A percentile compares a stretch with the other conserved stretches of the same genome.
Conservation (phyloP, 2,797 vertebrate genomes). For the Sebastes melanostomus region DNA sequence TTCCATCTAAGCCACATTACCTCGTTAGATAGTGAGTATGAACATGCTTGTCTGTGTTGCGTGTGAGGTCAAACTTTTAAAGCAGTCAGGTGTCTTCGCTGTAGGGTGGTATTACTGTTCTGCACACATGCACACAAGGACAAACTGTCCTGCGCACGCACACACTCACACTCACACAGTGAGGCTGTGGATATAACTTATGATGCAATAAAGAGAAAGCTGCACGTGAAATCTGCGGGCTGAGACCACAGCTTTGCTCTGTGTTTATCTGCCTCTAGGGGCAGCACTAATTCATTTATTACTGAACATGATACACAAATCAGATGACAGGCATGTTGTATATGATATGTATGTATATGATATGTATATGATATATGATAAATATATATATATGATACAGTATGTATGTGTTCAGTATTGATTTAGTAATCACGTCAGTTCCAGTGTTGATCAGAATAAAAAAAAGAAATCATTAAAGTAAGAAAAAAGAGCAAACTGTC, state of each 20-base stretch:
- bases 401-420: background rate
- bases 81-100: constrained; percentile 4
- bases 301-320: background rate
- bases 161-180: background rate
- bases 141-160: background rate
- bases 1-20: background rate
- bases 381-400: no score
- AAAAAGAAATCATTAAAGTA: background rate
- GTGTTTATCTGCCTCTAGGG: background rate
- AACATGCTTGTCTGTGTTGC: background rate
- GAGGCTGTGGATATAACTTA: background rate
- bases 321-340: background rate
- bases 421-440: background rate
- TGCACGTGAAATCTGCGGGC: background rate
- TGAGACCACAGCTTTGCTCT: constrained; percentile 4
- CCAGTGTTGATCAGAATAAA: background rate
- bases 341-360: background rate
- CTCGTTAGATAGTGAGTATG: background rate
- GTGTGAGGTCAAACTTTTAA: background rate
- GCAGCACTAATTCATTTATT: constrained; percentile 2
- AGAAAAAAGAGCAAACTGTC: background rate
- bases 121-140: background rate
- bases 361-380: no score
- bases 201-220: constrained; percentile 35
- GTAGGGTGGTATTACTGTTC: background rate